Conservation (phyloP, 2,797 vertebrate species). For the Crocidura indochinensis region DNA sequence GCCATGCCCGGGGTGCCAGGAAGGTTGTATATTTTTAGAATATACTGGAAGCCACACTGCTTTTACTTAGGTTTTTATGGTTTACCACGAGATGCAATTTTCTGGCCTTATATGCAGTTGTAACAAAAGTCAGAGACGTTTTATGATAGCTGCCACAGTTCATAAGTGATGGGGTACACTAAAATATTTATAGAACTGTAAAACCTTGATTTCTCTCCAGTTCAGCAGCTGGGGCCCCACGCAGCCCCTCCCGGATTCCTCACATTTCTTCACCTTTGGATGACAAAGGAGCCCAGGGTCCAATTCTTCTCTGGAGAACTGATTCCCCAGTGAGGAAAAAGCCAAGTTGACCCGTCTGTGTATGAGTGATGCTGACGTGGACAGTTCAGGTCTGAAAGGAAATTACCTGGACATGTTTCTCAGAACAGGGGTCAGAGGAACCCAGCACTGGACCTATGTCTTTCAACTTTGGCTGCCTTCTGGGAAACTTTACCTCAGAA, state of each 20-base stretch:
- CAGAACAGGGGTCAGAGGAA: no score
- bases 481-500: no score
- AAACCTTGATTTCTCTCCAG: conserved; percentile 94
- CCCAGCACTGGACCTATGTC: no score
- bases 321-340: conserved; percentile 89
- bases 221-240: conserved; percentile 93
- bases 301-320: conserved; percentile 86
- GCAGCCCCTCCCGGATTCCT: conserved; percentile 91
- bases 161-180: conserved; percentile 95
- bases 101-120: conserved; percentile 94
- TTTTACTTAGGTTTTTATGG: conserved; percentile 95
- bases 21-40: conserved; percentile 94
- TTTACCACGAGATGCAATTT: conserved; percentile 95
- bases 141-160: conserved; percentile 95
- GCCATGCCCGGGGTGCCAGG: conserved; percentile 91
- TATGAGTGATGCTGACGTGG: no score
- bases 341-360: conserved; percentile 78
- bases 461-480: no score
- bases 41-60: conserved; percentile 93
- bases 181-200: conserved; percentile 96
- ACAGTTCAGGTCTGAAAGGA: no score
- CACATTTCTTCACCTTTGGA: conserved; percentile 93
- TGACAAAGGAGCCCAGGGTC: conserved; percentile 91
- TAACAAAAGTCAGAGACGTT: conserved; percentile 94
- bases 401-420: no score